Evolutionary conservation across 2,113 vertebrate species (phyloP).

Genomic region (Procapra przewalskii): DNA sequence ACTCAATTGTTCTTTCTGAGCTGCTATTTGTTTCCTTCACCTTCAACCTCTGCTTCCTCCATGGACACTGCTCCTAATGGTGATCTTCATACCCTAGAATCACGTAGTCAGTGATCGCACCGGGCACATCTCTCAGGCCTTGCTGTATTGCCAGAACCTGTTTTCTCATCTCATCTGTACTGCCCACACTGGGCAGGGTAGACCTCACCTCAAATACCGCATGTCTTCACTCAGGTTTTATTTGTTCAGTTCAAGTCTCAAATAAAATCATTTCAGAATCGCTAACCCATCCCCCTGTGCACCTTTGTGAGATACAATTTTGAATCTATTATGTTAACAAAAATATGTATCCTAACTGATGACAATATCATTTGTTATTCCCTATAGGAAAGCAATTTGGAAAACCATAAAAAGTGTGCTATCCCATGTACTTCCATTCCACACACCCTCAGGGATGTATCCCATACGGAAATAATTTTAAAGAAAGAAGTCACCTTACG

Average conservation of each 20-base stretch:
- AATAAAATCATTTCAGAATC: not conserved
- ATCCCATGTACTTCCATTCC: not conserved
- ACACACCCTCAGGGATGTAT: not conserved
- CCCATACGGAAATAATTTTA: constrained; percentile 28
- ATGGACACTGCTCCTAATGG: not conserved
- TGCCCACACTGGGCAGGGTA: not conserved
- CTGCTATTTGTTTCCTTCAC: not conserved
- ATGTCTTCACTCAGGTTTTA: not conserved
- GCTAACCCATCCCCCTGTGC: not conserved
- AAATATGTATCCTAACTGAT: not conserved
- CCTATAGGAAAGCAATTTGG: constrained; percentile 33
- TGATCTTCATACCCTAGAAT: not conserved
- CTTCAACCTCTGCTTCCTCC: not conserved
- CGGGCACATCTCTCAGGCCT: not conserved
- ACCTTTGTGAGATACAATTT: not conserved
- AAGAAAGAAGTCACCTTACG: not conserved
- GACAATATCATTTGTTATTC: not conserved
- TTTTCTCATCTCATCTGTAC: no score
- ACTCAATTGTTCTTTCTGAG: not conserved
- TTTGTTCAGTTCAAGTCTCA: not conserved
- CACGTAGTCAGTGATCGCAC: not conserved
- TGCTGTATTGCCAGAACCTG: not conserved
- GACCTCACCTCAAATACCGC: not conserved
- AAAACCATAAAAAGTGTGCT: not conserved
- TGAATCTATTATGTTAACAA: not conserved